Base-by-base conservation (phyloP, 2,797 vertebrate genomes). In the Tapirus indicus region DNA sequence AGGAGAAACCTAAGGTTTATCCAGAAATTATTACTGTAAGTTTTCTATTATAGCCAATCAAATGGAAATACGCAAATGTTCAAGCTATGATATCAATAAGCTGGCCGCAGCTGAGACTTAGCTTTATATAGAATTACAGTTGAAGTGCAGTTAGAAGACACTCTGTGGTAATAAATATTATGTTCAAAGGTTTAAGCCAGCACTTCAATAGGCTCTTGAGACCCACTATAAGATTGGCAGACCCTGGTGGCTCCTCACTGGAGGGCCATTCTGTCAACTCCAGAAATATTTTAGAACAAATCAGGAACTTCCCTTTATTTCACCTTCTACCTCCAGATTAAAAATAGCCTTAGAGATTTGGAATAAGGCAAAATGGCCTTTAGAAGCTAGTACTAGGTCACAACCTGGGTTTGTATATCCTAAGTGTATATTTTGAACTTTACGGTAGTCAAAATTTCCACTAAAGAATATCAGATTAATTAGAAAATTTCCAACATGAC, bases 91-190 rank as follows among this genome's bases (percentile, higher is more conserved):
- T 66, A 32, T 68, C 74, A 84, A 27, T n/a, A 80, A 84, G 17
- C 47, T 66, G 49, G 58, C 13, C 74, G 16, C 29, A 92, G 62
- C 71, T 29, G 71, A 95, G 84, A 91, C 71, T 80, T 83, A 41
- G 35, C 91, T 85, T 95, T 92, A 71, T 80, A 58, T 69, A 78
- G 60, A 18, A 85, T 97, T 91, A 93, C 44, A 75, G 66, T 60
- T 97, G 60, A 96, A 95, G 87, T 60, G 20, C 75, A 94, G 94
- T 69, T 87, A 86, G 94, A 96, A 97, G 93, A 91, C 38, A 88
- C 62, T 92, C 64, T 14, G 10, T 85, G n/a, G 58, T 49, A 52
- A 94, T 96, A 96, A 97, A 97, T 95, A 97, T 86, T 85, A 95
- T 91, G 84, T 69, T 96, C 93, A 69, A 2, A 93, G 66, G 89